Evolutionary conservation across 1,140 invertebrate species (phyloP).

Genomic region (Heliconius eleuchia): DNA sequence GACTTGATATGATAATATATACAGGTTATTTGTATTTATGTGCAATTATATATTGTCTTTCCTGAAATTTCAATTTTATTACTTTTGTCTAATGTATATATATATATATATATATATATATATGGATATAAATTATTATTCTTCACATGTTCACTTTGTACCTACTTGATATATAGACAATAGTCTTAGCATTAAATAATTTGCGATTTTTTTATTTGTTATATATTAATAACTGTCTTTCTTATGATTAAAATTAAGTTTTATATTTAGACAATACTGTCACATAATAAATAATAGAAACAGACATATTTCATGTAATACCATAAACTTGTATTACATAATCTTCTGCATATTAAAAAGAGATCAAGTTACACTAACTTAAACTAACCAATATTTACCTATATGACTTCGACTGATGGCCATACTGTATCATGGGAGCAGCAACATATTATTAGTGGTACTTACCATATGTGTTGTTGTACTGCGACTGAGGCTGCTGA

Average conservation of each 20-base stretch:
- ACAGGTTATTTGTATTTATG: not conserved
- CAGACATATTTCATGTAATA: not conserved
- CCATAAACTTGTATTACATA: not conserved
- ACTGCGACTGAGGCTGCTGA: conserved; percentile 64
- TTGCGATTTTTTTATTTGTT: too few relatives aligned
- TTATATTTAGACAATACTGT: not conserved
- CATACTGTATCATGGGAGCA: not conserved
- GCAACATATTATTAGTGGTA: conserved; percentile 34
- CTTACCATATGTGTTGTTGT: conserved; percentile 68
- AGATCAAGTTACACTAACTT: not conserved
- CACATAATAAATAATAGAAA: not conserved
- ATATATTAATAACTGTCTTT: too few relatives aligned
- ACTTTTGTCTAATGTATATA: too few relatives aligned
- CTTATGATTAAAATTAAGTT: not conserved
- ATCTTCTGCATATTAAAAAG: not conserved
- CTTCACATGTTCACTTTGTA: not conserved
- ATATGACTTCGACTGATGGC: not conserved
- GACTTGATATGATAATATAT: not conserved
- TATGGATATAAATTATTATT: too few relatives aligned
- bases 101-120: too few relatives aligned
- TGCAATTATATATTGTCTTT: not conserved
- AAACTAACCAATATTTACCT: conserved; percentile 2
- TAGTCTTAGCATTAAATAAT: too few relatives aligned
- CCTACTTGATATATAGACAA: not conserved
- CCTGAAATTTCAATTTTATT: too few relatives aligned